Percentiles rank a stretch among this genome's conserved stretches.
Evolutionary conservation across 1,140 invertebrate species (phyloP).

Genomic region (Nephila pilipes): DNA sequence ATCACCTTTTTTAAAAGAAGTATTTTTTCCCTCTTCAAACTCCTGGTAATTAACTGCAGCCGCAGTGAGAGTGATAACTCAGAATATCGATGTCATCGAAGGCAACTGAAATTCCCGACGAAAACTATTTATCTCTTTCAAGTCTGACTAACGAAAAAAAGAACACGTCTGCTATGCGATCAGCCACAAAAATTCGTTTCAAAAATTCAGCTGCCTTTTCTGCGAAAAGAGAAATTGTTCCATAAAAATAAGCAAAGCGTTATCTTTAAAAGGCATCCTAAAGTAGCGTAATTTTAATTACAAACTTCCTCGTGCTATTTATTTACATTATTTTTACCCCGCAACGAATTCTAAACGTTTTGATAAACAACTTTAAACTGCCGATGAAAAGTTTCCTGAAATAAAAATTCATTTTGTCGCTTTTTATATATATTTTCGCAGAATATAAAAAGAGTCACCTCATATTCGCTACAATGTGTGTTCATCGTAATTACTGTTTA

Average conservation of each 20-base stretch:
- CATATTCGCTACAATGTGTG: constrained; percentile 36
- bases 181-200: constrained; percentile 44
- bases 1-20: background rate
- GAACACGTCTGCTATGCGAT: constrained; percentile 56
- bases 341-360: constrained; percentile 51
- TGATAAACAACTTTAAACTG: constrained; percentile 74
- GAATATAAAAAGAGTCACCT: constrained; percentile 47
- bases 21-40: background rate
- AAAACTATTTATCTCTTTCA: constrained; percentile 68
- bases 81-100: constrained; percentile 31
- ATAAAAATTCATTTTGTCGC: constrained; percentile 54
- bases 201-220: constrained; percentile 29
- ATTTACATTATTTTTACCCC: constrained; percentile 47
- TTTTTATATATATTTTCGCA: constrained; percentile 53
- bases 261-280: constrained; percentile 67
- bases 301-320: constrained; percentile 70
- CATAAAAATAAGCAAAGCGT: constrained; percentile 51
- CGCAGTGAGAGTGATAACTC: constrained; percentile 32
- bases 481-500: constrained; percentile 70
- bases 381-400: constrained; percentile 69
- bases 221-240: constrained; percentile 24
- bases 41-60: constrained; percentile 28
- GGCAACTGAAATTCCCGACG: constrained; percentile 8
- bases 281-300: constrained; percentile 73
- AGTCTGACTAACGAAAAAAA: constrained; percentile 22